A percentile compares a stretch with the other conserved stretches of the same genome.
phyloP scores from a whole-genome alignment of 2,888 invertebrate genomes.

The Pseudoips prasinana region DNA sequence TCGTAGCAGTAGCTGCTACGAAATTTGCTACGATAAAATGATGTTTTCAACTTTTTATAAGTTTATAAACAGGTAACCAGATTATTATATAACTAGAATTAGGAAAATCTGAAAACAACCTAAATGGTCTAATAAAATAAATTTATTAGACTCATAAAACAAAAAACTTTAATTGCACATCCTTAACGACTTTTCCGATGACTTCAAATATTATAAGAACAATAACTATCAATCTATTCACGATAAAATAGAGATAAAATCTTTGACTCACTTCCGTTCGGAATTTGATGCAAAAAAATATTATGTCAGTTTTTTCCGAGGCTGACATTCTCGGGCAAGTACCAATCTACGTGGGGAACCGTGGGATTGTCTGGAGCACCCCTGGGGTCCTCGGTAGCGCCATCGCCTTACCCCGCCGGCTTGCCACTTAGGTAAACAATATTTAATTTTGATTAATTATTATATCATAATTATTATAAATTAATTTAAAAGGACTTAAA shows the following conservation, averaged over 20 bases:
- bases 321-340: conserved; percentile 37
- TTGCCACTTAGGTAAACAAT: conserved; percentile 50
- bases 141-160: too few relatives aligned
- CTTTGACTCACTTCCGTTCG: conserved; percentile 44
- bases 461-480: conserved; percentile 44
- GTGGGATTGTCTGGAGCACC: conserved; percentile 35
- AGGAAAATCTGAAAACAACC: too few relatives aligned
- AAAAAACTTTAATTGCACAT: too few relatives aligned
- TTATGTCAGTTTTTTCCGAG: conserved; percentile 23
- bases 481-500: conserved; percentile 29
- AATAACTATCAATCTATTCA: conserved; percentile 15
- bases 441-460: conserved; percentile 45
- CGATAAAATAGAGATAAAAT: conserved; percentile 32
- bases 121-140: too few relatives aligned
- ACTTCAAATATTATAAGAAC: conserved; percentile 13
- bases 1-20: too few relatives aligned
- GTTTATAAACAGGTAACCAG: too few relatives aligned
- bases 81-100: too few relatives aligned
- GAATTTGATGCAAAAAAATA: conserved; percentile 34
- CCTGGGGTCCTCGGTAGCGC: conserved; percentile 47
- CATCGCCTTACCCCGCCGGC: conserved; percentile 43
- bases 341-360: conserved; percentile 34
- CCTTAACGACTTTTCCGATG: too few relatives aligned
- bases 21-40: too few relatives aligned
- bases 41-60: too few relatives aligned